Evolutionary conservation across 2,888 invertebrate genomes (phyloP).

Genomic region (Octodonta nipae): DNA sequence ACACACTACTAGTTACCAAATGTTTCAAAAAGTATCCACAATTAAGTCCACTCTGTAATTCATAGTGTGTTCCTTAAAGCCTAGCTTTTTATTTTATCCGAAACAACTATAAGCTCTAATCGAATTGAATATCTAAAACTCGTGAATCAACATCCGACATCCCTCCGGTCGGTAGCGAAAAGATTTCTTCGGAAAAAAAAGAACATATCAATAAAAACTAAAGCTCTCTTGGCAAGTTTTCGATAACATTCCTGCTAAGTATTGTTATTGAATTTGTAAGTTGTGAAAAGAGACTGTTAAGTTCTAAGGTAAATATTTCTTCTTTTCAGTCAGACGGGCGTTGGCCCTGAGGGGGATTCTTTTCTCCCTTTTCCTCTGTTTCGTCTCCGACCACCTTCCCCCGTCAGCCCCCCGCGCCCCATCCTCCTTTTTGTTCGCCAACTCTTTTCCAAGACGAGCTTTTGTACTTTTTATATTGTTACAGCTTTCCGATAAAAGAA

Average conservation of each 20-base stretch:
- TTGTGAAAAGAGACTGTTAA: conserved; percentile 20
- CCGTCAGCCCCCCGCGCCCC: conserved; percentile 17
- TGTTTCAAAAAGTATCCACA: too few species aligned
- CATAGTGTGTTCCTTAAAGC: too few species aligned
- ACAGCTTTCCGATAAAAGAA: conserved; percentile 32
- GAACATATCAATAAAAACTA: too few species aligned
- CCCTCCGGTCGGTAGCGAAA: too few species aligned
- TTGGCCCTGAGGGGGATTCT: conserved; percentile 14
- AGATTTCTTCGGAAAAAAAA: too few species aligned
- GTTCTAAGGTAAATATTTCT: conserved; percentile 27
- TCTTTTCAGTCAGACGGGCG: conserved; percentile 15
- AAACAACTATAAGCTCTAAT: too few species aligned
- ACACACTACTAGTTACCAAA: too few species aligned
- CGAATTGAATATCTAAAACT: too few species aligned
- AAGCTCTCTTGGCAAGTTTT: neutral
- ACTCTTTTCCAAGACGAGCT: conserved; percentile 27
- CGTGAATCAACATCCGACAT: too few species aligned
- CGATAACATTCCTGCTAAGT: conserved; percentile 7
- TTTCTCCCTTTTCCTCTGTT: conserved; percentile 14
- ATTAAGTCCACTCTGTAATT: too few species aligned
- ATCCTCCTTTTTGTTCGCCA: conserved; percentile 14
- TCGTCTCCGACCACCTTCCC: too few species aligned
- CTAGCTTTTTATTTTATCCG: too few species aligned
- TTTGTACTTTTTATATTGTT: conserved; percentile 32
- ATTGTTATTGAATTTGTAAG: conserved; percentile 24